These are phyloP conservation scores for Eledona agricola DNA, from an alignment of 2,888 invertebrate genomes.

Conservation along the genomic window DNA sequence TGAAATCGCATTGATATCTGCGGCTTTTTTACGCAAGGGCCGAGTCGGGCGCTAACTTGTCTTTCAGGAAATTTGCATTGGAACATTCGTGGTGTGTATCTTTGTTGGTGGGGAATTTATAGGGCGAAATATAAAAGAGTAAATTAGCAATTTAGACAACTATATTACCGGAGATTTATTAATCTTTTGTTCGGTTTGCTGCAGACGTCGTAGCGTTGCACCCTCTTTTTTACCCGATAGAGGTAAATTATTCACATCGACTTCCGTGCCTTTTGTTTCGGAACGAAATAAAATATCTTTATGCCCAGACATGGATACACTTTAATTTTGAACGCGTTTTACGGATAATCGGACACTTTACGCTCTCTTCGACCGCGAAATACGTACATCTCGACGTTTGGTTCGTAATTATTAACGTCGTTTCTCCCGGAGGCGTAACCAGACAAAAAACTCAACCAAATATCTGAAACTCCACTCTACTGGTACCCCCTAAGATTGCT, in stretches of 20 bases:
- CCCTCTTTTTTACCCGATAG: slow-evolving; percentile 41
- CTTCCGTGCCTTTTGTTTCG: slow-evolving; percentile 42
- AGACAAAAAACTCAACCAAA: too few species aligned
- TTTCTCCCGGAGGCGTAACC: too few species aligned
- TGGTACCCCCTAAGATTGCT: too few species aligned
- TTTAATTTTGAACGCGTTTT: slow-evolving; percentile 31
- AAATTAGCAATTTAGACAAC: slow-evolving; percentile 47
- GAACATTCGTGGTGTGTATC: slow-evolving; percentile 17
- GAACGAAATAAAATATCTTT: slow-evolving; percentile 38
- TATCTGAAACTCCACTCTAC: too few species aligned
- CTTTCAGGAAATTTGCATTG: slow-evolving; percentile 11
- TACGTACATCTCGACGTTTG: slow-evolving; percentile 3
- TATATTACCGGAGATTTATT: slow-evolving; percentile 46
- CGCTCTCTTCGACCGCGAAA: slow-evolving; percentile 2
- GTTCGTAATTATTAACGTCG: background rate
- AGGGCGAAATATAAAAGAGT: slow-evolving; percentile 45
- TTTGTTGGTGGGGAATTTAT: slow-evolving; percentile 41
- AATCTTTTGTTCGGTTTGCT: slow-evolving; percentile 43
- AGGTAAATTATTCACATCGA: slow-evolving; percentile 45
- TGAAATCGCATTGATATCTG: slow-evolving; percentile 23
- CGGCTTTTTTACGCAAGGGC: slow-evolving; percentile 13
- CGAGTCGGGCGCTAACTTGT: slow-evolving; percentile 12
- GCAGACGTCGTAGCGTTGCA: slow-evolving; percentile 39
- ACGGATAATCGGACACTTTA: slow-evolving; percentile 30
- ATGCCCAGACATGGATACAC: slow-evolving; percentile 19